Conservation (phyloP, 2,113 vertebrate genomes). For the Pagrus major region DNA sequence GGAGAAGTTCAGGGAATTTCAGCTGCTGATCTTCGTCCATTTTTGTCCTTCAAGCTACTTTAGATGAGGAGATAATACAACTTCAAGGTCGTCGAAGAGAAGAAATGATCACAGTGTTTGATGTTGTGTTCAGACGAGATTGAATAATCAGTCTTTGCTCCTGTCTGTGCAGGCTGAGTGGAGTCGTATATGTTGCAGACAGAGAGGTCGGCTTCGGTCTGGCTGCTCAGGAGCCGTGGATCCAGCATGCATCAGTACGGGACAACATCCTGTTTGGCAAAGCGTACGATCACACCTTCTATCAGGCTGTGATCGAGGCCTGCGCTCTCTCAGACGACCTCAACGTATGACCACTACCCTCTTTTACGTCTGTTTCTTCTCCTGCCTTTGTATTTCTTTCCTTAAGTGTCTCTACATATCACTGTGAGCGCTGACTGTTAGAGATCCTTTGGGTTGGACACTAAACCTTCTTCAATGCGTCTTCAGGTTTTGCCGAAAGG, state of each 20-base stretch:
- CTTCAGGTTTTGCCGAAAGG: conserved; percentile 91
- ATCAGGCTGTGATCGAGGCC: conserved; percentile 90
- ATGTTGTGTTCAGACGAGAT: background rate
- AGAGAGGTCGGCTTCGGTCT: conserved; percentile 91
- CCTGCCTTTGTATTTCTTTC: background rate
- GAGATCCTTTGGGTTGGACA: too few relatives aligned
- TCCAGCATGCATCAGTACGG: conserved; percentile 93
- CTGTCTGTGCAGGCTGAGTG: conserved; percentile 83
- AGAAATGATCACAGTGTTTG: background rate
- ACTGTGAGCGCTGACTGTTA: background rate
- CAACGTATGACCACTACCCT: conserved; percentile 82
- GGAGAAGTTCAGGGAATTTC: too few relatives aligned
- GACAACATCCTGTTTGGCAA: conserved; percentile 96
- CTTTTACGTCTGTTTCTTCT: background rate
- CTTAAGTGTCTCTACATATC: background rate
- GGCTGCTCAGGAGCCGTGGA: conserved; percentile 95
- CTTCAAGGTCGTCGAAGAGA: background rate
- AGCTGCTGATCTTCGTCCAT: too few relatives aligned
- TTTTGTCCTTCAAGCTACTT: background rate
- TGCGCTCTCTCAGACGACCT: conserved; percentile 94
- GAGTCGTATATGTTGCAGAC: conserved; percentile 85
- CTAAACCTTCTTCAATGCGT: too few relatives aligned
- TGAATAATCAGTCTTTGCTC: background rate
- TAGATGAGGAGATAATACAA: background rate
- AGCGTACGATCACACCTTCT: conserved; percentile 87